These are phyloP conservation scores for Schizotus pectinicornis DNA, from an alignment of 2,888 invertebrate genomes.

Conservation along the genomic window DNA sequence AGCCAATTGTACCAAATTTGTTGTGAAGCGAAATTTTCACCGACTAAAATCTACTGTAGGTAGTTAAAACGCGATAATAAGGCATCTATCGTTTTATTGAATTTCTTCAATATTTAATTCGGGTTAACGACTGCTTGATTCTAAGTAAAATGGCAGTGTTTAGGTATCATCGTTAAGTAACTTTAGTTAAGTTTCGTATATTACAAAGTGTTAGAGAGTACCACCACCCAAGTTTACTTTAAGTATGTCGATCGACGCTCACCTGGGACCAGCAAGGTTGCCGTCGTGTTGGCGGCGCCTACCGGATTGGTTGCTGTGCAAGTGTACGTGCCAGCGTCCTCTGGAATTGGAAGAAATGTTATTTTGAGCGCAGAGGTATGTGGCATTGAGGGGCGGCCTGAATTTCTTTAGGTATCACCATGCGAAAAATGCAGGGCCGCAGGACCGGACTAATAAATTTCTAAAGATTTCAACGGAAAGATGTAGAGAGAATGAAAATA, in stretches of 20 bases:
- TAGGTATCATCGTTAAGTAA: not conserved
- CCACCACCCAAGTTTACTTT: conserved; percentile 52
- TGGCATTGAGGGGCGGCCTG: too few species aligned
- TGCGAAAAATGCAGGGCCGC: too few species aligned
- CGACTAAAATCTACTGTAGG: too few species aligned
- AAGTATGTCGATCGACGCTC: conserved; percentile 66
- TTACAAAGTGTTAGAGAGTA: conserved; percentile 26
- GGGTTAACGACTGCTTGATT: conserved; percentile 16
- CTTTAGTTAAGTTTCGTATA: conserved; percentile 1
- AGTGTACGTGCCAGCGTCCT: conserved; percentile 78
- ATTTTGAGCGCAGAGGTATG: too few species aligned
- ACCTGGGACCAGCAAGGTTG: conserved; percentile 72
- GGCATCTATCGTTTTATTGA: not conserved
- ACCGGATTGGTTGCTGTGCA: conserved; percentile 75
- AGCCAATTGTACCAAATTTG: conserved; percentile 10
- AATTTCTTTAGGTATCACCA: too few species aligned
- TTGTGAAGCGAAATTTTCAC: too few species aligned
- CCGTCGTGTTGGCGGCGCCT: conserved; percentile 71
- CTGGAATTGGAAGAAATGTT: conserved; percentile 55
- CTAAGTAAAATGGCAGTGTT: conserved; percentile 36
- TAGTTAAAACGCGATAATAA: too few species aligned
- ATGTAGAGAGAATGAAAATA: too few species aligned
- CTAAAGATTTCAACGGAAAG: too few species aligned
- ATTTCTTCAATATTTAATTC: not conserved
- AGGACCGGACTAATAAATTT: too few species aligned